A percentile compares a stretch with the other conserved stretches of the same genome.
Evolutionary conservation across 2,113 vertebrate genomes (phyloP).

Genomic region (Aleadryas rufinucha): DNA sequence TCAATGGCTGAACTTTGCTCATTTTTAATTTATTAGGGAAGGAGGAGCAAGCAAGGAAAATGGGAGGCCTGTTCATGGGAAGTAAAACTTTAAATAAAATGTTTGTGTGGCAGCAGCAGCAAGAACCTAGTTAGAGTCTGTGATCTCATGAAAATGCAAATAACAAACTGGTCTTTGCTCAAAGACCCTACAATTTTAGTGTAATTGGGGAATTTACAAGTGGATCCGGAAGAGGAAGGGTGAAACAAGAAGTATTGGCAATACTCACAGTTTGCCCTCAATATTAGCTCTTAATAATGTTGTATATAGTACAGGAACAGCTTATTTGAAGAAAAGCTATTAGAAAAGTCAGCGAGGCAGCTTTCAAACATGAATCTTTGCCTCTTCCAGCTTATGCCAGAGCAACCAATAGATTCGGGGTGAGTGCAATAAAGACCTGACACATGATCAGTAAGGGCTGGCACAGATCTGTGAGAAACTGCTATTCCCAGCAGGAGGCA

Average conservation of each 20-base stretch:
- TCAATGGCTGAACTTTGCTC: background rate
- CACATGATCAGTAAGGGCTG: background rate
- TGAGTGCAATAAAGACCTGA: background rate
- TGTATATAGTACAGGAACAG: background rate
- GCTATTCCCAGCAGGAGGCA: background rate
- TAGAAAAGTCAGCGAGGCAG: background rate
- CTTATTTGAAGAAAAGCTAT: background rate
- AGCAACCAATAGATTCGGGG: background rate
- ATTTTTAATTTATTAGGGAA: background rate
- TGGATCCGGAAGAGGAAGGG: background rate
- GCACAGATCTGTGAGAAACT: background rate
- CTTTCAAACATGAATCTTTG: background rate
- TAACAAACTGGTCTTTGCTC: background rate
- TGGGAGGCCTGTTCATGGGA: background rate
- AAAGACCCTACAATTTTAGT: background rate
- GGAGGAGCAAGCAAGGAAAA: background rate
- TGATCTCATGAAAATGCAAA: background rate
- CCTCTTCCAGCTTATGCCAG: background rate
- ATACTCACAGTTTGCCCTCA: background rate
- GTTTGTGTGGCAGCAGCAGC: background rate
- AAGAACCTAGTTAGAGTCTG: background rate
- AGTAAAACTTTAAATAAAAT: background rate
- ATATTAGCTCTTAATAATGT: background rate
- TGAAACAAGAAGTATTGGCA: background rate
- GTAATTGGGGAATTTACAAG: background rate